Evolutionary conservation across 2,888 invertebrate species (phyloP), one percentile per base, ranked within the genome.

Genomic region (Carcina quercana): DNA sequence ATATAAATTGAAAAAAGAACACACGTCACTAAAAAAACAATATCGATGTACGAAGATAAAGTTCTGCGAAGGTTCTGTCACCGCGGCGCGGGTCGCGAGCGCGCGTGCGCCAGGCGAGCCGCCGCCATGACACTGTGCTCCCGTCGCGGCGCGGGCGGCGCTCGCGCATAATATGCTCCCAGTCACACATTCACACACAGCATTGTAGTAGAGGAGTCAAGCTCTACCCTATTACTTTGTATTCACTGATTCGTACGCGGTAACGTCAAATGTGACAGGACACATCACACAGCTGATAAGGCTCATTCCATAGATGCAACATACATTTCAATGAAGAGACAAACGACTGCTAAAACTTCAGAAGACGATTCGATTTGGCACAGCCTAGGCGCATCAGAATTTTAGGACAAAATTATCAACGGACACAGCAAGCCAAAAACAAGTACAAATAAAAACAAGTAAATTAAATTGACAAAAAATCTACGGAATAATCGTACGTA

Each of bases 171-270:
- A n/a, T n/a, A n/a, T n/a, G n/a, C n/a, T n/a, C n/a, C n/a, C n/a
- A n/a, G n/a, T n/a, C n/a, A n/a, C n/a, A n/a, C n/a, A n/a, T 54
- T 71, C 73, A 70, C 73, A 73, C 72, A 70, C n/a, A 66, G 64
- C 60, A 68, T 67, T 67, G 64, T 66, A 66, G 67, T 67, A 60
- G 19, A 13, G 13, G 17, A 12, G 13, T 58, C 55, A 60, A 58
- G 65, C 69, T 67, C 72, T 71, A 53, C 24, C 19, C 25, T 38
- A 38, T 13, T 37, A 37, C n/a, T n/a, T n/a, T 19, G 28, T 10
- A 12, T 28, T 20, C 20, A 13, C 28, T 36, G 32, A 32, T 32
- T 3, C n/a, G 11, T 15, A n/a, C 13, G 13, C 8, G 12, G 4
- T 12, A 13, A 15, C 13, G 25, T n/a, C n/a, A n/a, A n/a, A n/a